Base-by-base conservation (phyloP, 2,113 vertebrate species). In the Rhinopomastus cyanomelas region DNA sequence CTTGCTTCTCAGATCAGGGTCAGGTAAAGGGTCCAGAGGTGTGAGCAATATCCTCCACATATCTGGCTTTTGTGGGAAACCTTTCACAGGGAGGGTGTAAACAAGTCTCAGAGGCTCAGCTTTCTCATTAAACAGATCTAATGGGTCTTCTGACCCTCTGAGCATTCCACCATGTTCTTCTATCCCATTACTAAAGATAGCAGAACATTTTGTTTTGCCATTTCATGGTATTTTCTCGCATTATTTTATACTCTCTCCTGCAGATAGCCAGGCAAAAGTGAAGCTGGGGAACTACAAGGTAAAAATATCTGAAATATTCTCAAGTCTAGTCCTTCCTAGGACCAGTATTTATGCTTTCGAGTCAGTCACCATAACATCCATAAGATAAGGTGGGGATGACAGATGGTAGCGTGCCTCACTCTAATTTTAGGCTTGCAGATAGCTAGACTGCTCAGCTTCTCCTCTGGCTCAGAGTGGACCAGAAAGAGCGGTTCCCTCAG, bases 381-480 rank as follows among this genome's bases (percentile, higher is more conserved):
- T 75, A 83, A 89, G 44, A 74, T 83, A 86, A 92, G 89, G 49
- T 88, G 73, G 72, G 65, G 83, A 84, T 90, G 76, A 76, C 88
- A 94, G 66, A 71, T 91, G 90, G 87, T 76, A 61, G 52, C 78
- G 61, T 73, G 78, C 22, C 64, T 79, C 79, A 74, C 93, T 78
- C 42, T 88, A 68, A 86, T 85, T 93, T 95, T 93, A 88, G 80
- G 20, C 52, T 59, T 81, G 67, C 78, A 87, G 67, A 79, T 51
- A 74, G n/a, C 53, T 81, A 2, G 29, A 8, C 26, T 66, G 30
- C n/a, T 85, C 3, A 5, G 20, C 23, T 78, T 80, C 25, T 73
- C 48, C 68, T 72, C 46, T 51, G 55, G 5, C 53, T 88, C 5
- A 9, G 57, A 48, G 69, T 42, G 60, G 49, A 65, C 44, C 46